Percentiles rank a stretch among this genome's conserved stretches.
Evolutionary conservation across 1,140 invertebrate species (phyloP).

Genomic region (Acromyrmex echinatior): DNA sequence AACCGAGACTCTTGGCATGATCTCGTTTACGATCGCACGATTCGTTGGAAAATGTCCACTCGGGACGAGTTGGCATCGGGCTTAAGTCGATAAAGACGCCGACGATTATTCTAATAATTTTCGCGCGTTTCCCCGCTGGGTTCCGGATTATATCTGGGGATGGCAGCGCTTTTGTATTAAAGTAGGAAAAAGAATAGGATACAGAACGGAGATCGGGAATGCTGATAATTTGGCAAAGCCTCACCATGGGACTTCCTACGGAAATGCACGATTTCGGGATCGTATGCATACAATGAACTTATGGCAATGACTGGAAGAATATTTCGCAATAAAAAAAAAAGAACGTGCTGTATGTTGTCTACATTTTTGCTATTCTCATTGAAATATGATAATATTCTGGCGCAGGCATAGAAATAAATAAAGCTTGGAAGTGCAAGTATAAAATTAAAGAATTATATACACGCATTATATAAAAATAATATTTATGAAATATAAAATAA

Average conservation of each 20-base stretch:
- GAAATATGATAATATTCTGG: background rate
- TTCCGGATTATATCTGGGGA: constrained; percentile 28
- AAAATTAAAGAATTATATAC: background rate
- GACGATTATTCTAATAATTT: constrained; percentile 75
- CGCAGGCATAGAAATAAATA: too few species aligned
- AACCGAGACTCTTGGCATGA: constrained; percentile 71
- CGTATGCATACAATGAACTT: background rate
- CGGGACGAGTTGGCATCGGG: constrained; percentile 66
- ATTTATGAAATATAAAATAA: background rate
- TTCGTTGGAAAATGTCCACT: constrained; percentile 63
- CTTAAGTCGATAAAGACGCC: constrained; percentile 74
- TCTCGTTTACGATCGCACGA: constrained; percentile 54
- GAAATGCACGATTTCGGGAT: constrained; percentile 17
- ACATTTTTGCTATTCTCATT: constrained; percentile 6
- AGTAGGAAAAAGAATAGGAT: constrained; percentile 23
- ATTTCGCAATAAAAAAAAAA: background rate
- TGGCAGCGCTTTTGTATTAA: constrained; percentile 27
- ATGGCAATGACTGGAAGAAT: background rate
- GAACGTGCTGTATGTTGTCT: background rate
- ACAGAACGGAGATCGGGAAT: constrained; percentile 2
- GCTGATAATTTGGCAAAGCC: constrained; percentile 56
- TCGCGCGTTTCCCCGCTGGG: constrained; percentile 39
- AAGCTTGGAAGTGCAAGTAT: background rate
- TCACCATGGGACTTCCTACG: background rate
- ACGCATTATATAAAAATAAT: background rate